Percentiles rank a stretch among this genome's conserved stretches.
phyloP scores from a whole-genome alignment of 2,113 vertebrate genomes.

The Chaetorhynchus papuensis region DNA sequence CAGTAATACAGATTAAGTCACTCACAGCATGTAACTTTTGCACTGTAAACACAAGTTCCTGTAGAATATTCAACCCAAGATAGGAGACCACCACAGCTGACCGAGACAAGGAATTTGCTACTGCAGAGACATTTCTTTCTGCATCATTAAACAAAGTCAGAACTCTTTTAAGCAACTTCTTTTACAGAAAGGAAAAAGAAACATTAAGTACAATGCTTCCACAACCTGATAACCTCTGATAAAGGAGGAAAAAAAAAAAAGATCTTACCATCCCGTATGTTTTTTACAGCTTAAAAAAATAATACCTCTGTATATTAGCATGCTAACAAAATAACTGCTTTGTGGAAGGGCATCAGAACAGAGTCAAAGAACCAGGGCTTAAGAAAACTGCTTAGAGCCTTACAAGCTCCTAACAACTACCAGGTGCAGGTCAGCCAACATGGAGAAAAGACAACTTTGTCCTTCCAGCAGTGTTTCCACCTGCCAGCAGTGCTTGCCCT shows the following conservation, averaged over 20 bases:
- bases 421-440: not conserved
- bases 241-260: rapidly evolving
- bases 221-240: not conserved
- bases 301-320: not conserved
- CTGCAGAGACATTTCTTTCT: not conserved
- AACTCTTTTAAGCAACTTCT: not conserved
- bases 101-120: not conserved
- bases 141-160: not conserved
- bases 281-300: not conserved
- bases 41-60: not conserved
- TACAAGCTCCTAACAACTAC: not conserved
- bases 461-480: not conserved
- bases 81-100: not conserved
- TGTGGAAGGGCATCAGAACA: not conserved
- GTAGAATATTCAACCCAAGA: not conserved
- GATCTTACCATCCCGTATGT: not conserved
- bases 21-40: not conserved
- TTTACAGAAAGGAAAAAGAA: not conserved
- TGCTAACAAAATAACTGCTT: not conserved
- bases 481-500: not conserved
- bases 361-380: not conserved
- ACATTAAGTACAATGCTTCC: not conserved
- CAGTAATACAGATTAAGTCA: not conserved
- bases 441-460: not conserved
- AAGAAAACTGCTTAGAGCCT: not conserved